Percentiles rank a stretch among this genome's conserved stretches.
phyloP scores from a whole-genome alignment of 2,113 vertebrate species.

The Piaya cayana region DNA sequence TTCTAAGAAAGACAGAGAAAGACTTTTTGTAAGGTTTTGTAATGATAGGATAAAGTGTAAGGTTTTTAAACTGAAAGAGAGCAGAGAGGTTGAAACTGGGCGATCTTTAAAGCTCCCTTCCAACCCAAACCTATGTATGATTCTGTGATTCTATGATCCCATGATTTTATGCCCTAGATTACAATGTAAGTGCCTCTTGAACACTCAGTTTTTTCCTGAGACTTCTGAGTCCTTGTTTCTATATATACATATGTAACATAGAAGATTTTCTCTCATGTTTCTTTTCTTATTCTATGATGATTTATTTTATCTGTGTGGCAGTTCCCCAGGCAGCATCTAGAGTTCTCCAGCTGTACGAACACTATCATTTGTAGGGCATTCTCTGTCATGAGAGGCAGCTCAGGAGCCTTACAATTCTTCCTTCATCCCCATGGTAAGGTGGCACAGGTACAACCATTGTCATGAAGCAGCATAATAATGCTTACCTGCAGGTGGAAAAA shows the following conservation, averaged over 20 bases:
- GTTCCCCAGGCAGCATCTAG: neutral
- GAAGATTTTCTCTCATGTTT: neutral
- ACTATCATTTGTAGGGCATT: neutral
- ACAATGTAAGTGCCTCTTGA: neutral
- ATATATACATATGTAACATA: too few species aligned
- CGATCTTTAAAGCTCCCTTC: too few species aligned
- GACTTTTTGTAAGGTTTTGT: neutral
- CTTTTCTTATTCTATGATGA: neutral
- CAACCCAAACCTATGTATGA: too few species aligned
- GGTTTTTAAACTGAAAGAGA: neutral
- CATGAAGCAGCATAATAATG: neutral
- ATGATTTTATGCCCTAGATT: too few species aligned
- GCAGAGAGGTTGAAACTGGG: too few species aligned
- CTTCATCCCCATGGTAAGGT: neutral
- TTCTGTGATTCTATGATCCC: too few species aligned
- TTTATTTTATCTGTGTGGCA: neutral
- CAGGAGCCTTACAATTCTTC: neutral
- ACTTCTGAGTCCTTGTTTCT: neutral
- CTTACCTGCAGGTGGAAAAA: neutral
- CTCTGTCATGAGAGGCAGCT: neutral
- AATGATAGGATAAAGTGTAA: neutral
- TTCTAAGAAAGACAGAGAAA: neutral
- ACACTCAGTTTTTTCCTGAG: neutral
- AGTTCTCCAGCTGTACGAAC: neutral
- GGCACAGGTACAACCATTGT: neutral